These are phyloP conservation scores for Agrenia bidenticulata DNA, from an alignment of 2,888 invertebrate genomes.

Conservation along the genomic window DNA sequence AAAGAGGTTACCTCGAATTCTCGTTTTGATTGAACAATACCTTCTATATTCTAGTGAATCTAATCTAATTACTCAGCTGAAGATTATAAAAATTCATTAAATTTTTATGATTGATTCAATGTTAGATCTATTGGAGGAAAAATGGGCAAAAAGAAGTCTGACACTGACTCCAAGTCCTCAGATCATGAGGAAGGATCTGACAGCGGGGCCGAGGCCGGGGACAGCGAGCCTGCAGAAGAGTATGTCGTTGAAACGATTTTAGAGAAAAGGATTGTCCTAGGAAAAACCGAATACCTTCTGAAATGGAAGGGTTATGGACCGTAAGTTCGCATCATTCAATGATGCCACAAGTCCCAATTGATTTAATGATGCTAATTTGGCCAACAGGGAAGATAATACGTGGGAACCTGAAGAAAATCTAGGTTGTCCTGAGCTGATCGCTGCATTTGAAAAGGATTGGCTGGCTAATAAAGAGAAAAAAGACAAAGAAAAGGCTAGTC, in stretches of 20 bases:
- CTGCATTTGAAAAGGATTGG: slow-evolving; percentile 43
- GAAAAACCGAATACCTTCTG: slow-evolving; percentile 58
- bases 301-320: slow-evolving; percentile 61
- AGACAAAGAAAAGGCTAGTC: slow-evolving; percentile 53
- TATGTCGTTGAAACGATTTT: slow-evolving; percentile 59
- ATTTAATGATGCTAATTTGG: neutral
- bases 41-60: no score
- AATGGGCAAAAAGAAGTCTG: slow-evolving; percentile 16
- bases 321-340: no score
- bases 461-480: slow-evolving; percentile 31
- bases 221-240: slow-evolving; percentile 54
- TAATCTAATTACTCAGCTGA: no score
- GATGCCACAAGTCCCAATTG: neutral
- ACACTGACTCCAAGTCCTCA: slow-evolving; percentile 13
- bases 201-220: neutral
- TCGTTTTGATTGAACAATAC: no score
- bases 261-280: slow-evolving; percentile 57
- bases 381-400: slow-evolving; percentile 57
- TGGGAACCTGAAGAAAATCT: slow-evolving; percentile 60
- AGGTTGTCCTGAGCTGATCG: slow-evolving; percentile 57
- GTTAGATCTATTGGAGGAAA: neutral
- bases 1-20: no score
- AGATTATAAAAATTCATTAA: neutral
- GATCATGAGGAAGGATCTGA: neutral
- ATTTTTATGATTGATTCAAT: neutral